Base-by-base conservation (phyloP, 2,888 invertebrate species). In the Cinara cedri region DNA sequence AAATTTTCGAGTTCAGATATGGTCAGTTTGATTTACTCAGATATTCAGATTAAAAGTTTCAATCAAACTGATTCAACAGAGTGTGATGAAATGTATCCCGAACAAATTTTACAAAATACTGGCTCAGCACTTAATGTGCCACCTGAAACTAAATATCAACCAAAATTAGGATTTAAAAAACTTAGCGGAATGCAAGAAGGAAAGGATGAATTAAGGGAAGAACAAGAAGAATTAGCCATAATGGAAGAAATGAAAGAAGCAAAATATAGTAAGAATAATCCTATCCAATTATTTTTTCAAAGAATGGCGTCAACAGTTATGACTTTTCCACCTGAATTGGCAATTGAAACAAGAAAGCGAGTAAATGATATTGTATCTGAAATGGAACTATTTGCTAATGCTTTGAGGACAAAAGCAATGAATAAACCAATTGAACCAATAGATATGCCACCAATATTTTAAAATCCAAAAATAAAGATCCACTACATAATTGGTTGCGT, bases 201-300 rank as follows among this genome's bases (percentile, higher is more conserved):
- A 57, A 24, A 24, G 3, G 55, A 57, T 0, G 21, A 57, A 57
- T 11, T 57, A 57, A 21, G 21, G 11, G 55, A 24, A 57, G 11
- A 13, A 57, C 11, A 57, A 57, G 21, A 57, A 57, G 11, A 19
- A 57, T 57, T 57, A 57, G 55, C 55, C 21, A 57, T 34, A 4
- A 34, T 34, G 34, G 6, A 34, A 34, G 34, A 34, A 6, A 34
- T 34, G 34, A 6, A 57, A 19, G 55, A 57, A 57, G 55, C 55
- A 21, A 19, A 57, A 57, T 57, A 19, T 57, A 60, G 1, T 34
- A 34, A 34, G 34, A 34, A 34, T 26, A 26, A 60, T 6, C 16
- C 62, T 14, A 62, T 62, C 16, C 62, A 62, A 62, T 34, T 34
- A n/a, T 62, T 62, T 34, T 62, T 46, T 65, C 44, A 65, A 44